Evolutionary conservation across 2,113 vertebrate genomes (phyloP).

Genomic region (Brevimyrus niger): DNA sequence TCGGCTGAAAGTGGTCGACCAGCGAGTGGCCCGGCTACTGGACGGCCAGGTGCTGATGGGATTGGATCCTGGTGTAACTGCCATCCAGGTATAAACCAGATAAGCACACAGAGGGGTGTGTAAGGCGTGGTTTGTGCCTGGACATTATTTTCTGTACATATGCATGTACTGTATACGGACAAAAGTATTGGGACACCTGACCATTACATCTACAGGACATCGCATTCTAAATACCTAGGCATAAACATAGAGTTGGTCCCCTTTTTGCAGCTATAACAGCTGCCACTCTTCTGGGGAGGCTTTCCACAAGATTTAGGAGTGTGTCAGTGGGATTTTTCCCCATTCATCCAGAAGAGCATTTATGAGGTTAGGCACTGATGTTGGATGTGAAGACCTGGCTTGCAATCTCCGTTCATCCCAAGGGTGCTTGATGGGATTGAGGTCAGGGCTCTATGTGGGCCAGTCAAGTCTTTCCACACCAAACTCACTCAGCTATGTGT

Average conservation of each 20-base stretch:
- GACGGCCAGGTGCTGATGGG: constrained; percentile 71
- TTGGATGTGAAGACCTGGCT: background rate
- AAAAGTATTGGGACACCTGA: background rate
- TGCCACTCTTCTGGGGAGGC: background rate
- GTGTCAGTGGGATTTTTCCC: background rate
- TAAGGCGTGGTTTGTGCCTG: background rate
- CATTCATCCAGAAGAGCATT: background rate
- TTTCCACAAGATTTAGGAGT: background rate
- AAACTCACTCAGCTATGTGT: background rate
- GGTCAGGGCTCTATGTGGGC: too few species aligned
- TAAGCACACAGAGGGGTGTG: background rate
- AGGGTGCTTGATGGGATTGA: background rate
- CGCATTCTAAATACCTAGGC: background rate
- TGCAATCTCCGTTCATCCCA: background rate
- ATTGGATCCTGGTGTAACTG: constrained; percentile 72
- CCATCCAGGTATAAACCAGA: constrained; percentile 70
- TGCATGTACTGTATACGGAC: background rate
- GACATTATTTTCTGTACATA: background rate
- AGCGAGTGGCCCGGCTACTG: constrained; percentile 67
- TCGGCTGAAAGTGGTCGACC: constrained; percentile 75
- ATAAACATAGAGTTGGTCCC: background rate
- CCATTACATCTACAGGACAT: background rate
- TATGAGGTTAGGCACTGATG: background rate
- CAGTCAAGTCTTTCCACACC: background rate
- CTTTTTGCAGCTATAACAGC: background rate